Conservation (phyloP, 2,888 invertebrate genomes). For the Drosophila rellima region DNA sequence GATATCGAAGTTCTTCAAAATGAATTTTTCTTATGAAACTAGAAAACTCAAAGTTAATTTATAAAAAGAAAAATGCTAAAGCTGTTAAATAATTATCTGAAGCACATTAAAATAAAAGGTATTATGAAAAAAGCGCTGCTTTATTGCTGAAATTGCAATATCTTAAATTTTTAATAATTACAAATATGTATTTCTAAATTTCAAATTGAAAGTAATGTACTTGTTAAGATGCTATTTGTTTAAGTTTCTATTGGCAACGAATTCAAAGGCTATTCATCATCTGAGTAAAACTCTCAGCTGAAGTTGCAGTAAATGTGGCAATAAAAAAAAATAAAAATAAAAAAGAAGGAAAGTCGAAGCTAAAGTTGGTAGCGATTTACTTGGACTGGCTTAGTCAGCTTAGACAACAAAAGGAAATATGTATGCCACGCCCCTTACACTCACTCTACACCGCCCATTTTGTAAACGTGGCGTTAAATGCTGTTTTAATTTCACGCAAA, state of each 20-base stretch:
- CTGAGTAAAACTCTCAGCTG: neutral
- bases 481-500: slow-evolving; percentile 66
- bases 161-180: no score
- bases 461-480: slow-evolving; percentile 61
- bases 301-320: slow-evolving; percentile 31
- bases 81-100: no score
- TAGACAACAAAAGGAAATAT: slow-evolving; percentile 47
- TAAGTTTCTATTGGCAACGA: neutral
- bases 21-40: no score
- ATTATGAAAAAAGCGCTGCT: no score
- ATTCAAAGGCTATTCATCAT: slow-evolving; percentile 1
- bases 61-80: no score
- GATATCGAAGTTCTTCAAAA: no score
- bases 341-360: slow-evolving; percentile 1
- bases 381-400: slow-evolving; percentile 53
- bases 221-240: neutral
- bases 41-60: no score
- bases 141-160: no score
- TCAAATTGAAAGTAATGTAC: neutral
- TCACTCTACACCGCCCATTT: slow-evolving; percentile 3
- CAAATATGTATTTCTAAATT: no score
- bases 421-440: slow-evolving; percentile 35
- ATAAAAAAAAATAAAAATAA: neutral
- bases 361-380: slow-evolving; percentile 14
- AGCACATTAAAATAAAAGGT: no score